Evolutionary conservation across 2,113 vertebrate genomes (phyloP), one percentile per base, ranked within the genome.

Genomic region (Xenopus borealis): DNA sequence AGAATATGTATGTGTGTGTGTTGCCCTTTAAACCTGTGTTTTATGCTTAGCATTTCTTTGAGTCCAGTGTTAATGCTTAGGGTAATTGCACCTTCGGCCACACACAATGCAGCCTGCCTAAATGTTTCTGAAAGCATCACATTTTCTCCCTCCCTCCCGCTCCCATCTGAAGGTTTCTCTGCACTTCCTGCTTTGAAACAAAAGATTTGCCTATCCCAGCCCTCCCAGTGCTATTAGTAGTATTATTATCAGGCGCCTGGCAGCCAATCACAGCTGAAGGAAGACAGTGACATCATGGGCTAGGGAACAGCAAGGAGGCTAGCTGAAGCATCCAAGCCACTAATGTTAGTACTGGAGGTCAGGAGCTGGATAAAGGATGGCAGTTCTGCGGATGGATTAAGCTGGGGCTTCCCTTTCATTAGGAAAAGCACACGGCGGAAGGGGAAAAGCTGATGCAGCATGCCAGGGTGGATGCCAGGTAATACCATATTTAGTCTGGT

Each of bases 251-350:
- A 79, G 89, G 88, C 79, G 75, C 82, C 81, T 78, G 81, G 83
- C 88, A 83, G 87, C 92, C 92, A 92, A 91, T 91, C 80, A 69
- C 72, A 61, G 71, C 14, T 55, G 82, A 86, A 79, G 87, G 86
- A 90, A 75, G 75, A 69, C 61, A 88, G 88, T 95, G 94, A 96
- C 93, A 89, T 92, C 93, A 95, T 82, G 85, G 79, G 84, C 88
- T 83, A 90, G 92, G 92, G 91, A 89, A 90, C 90, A 92, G 91
- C 82, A 84, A 86, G 88, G 92, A 92, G 92, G 91, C 87, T n/a
- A 91, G 92, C 66, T 88, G 86, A 87, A 89, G 91, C 90, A 88
- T 88, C 88, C 88, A 89, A 88, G 88, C 90, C 88, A 86, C 89
- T 85, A 85, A 91, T 91, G 90, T 88, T 87, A 87, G 89, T 88